phyloP scores from a whole-genome alignment of 2,797 vertebrate species.

The Ataeniobius toweri region DNA sequence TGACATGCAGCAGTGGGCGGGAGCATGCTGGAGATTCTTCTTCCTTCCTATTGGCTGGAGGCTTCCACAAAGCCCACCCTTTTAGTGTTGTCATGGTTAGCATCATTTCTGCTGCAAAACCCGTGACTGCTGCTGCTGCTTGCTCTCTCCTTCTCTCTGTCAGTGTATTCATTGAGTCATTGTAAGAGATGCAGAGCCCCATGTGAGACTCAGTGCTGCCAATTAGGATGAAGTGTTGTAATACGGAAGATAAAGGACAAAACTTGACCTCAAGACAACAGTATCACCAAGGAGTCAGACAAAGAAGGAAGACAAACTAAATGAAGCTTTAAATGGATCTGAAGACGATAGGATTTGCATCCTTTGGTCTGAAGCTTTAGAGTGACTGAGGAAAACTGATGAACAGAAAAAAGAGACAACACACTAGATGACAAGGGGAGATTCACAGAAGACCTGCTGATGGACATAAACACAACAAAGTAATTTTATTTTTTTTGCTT shows the following conservation, averaged over 20 bases:
- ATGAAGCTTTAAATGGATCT: constrained; percentile 36
- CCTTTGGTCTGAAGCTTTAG: constrained; percentile 36
- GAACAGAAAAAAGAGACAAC: constrained; percentile 11
- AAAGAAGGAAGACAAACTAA: constrained; percentile 34
- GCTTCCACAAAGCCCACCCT: constrained; percentile 74
- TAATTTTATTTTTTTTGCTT: constrained; percentile 7
- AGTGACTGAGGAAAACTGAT: constrained; percentile 35
- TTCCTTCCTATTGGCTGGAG: constrained; percentile 81
- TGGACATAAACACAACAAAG: constrained; percentile 28
- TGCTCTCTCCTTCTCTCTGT: constrained; percentile 24
- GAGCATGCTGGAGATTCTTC: constrained; percentile 67
- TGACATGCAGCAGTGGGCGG: constrained; percentile 69
- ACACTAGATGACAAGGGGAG: constrained; percentile 10
- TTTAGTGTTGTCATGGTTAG: constrained; percentile 71
- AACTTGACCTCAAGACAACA: constrained; percentile 17
- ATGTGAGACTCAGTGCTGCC: constrained; percentile 47
- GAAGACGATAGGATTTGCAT: constrained; percentile 12
- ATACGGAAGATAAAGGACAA: constrained; percentile 24
- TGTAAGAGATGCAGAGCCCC: constrained; percentile 74
- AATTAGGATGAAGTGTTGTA: constrained; percentile 31
- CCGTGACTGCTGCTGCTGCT: constrained; percentile 71
- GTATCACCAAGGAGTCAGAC: constrained; percentile 22
- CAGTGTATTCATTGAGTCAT: constrained; percentile 62
- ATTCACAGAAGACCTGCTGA: constrained; percentile 9
- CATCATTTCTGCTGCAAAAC: constrained; percentile 79